Percentiles rank a stretch among this genome's conserved stretches.
phyloP scores from a whole-genome alignment of 2,113 vertebrate genomes.

The Pogona vitticeps region DNA sequence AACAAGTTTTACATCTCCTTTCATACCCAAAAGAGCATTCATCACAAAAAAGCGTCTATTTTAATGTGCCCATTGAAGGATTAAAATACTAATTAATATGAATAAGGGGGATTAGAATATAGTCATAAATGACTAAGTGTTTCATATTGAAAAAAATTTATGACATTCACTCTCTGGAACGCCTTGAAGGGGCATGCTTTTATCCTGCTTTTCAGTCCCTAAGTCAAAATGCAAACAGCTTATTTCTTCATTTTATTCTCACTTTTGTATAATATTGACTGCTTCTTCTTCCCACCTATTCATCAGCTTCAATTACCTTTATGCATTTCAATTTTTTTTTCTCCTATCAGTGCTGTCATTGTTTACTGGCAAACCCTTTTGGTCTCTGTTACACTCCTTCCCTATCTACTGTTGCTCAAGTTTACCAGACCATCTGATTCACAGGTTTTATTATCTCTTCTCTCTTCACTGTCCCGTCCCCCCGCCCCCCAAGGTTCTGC shows the following conservation, averaged over 20 bases:
- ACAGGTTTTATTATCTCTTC: slow-evolving; percentile 39
- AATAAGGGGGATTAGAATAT: not conserved
- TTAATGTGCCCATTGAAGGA: not conserved
- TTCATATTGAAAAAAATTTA: slow-evolving; percentile 30
- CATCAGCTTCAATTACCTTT: slow-evolving; percentile 63
- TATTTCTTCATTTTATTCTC: slow-evolving; percentile 52
- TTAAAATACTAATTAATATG: not conserved
- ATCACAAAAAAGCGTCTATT: not conserved
- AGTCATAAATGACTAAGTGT: not conserved
- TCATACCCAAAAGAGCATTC: slow-evolving; percentile 8
- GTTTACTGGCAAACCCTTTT: slow-evolving; percentile 64
- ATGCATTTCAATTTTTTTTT: slow-evolving; percentile 44
- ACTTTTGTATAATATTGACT: slow-evolving; percentile 59
- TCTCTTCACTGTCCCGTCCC: not conserved
- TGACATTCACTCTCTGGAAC: slow-evolving; percentile 55
- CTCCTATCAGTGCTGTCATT: slow-evolving; percentile 66
- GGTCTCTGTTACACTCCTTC: slow-evolving; percentile 56
- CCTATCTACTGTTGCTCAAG: slow-evolving; percentile 58
- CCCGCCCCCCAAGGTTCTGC: not conserved
- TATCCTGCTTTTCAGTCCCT: slow-evolving; percentile 51
- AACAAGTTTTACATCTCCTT: slow-evolving; percentile 2
- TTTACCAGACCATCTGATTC: slow-evolving; percentile 58
- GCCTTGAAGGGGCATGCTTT: slow-evolving; percentile 64
- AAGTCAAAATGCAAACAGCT: slow-evolving; percentile 68
- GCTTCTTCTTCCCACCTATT: slow-evolving; percentile 66